A percentile compares a stretch with the other conserved stretches of the same genome.
Evolutionary conservation across 64 coral and sea anemone species (phyloP).

Genomic region (Porites australiensis): DNA sequence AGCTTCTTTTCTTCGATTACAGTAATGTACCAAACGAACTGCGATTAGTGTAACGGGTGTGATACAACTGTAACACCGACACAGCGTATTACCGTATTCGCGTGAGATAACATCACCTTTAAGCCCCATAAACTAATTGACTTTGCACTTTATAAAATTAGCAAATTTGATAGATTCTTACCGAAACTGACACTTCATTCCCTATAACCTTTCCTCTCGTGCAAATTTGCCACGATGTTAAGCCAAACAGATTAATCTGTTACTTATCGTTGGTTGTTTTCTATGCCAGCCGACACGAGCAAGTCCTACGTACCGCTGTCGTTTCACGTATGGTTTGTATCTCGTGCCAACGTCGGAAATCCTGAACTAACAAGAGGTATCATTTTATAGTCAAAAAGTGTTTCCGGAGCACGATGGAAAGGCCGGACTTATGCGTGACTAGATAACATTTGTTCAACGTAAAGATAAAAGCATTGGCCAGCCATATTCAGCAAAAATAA

Average conservation of each 20-base stretch:
- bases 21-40: not conserved
- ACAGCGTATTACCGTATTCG: too few species aligned
- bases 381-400: not conserved
- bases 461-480: slow-evolving; percentile 6
- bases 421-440: not conserved
- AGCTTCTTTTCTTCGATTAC: not conserved
- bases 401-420: slow-evolving; percentile 28
- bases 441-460: not conserved
- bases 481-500: not conserved
- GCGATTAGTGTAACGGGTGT: too few species aligned
- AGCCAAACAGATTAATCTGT: not conserved
- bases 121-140: slow-evolving; percentile 35
- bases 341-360: slow-evolving; percentile 37
- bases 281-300: slow-evolving; percentile 15
- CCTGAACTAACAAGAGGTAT: slow-evolving; percentile 24
- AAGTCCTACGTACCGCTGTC: not conserved
- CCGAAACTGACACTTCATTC: not conserved
- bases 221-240: not conserved
- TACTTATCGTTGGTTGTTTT: not conserved
- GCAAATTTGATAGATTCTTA: slow-evolving; percentile 30
- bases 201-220: not conserved
- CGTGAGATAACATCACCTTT: slow-evolving; percentile 29
- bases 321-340: slow-evolving; percentile 10
- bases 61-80: too few species aligned
- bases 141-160: slow-evolving; percentile 24